Evolutionary conservation across 2,113 vertebrate species (phyloP).

Genomic region (Neogale vison): DNA sequence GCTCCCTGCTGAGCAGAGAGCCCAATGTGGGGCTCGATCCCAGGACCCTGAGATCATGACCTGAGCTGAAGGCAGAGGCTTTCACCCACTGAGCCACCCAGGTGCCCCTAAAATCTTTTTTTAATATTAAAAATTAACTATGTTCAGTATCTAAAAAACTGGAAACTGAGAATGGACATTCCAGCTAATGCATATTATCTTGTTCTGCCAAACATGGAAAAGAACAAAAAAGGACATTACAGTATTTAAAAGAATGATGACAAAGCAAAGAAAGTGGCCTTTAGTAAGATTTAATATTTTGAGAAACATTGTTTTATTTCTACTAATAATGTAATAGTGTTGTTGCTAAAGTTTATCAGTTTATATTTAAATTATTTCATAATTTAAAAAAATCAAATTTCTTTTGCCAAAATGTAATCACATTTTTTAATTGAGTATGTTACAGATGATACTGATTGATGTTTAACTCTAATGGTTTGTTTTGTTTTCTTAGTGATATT

Average conservation of each 20-base stretch:
- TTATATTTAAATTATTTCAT: not conserved
- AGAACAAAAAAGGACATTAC: not conserved
- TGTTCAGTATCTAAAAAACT: not conserved
- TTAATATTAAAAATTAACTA: not conserved
- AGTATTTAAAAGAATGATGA: not conserved
- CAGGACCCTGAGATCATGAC: no score
- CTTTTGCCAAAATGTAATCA: not conserved
- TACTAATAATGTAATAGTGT: not conserved
- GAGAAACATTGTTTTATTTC: not conserved
- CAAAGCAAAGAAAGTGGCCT: not conserved
- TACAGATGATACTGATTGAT: not conserved
- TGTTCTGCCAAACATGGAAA: not conserved
- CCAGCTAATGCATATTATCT: not conserved
- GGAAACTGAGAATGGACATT: not conserved
- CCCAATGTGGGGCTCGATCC: no score
- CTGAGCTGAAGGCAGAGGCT: no score
- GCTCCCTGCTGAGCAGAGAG: no score
- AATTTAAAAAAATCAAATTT: not conserved
- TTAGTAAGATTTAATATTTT: not conserved
- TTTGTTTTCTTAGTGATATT: not conserved
- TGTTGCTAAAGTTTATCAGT: not conserved
- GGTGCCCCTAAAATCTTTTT: not conserved
- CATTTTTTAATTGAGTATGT: not conserved
- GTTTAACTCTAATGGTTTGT: not conserved
- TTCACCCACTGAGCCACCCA: no score